Base-by-base conservation (phyloP, 2,888 invertebrate species). In the Macropis europaea region DNA sequence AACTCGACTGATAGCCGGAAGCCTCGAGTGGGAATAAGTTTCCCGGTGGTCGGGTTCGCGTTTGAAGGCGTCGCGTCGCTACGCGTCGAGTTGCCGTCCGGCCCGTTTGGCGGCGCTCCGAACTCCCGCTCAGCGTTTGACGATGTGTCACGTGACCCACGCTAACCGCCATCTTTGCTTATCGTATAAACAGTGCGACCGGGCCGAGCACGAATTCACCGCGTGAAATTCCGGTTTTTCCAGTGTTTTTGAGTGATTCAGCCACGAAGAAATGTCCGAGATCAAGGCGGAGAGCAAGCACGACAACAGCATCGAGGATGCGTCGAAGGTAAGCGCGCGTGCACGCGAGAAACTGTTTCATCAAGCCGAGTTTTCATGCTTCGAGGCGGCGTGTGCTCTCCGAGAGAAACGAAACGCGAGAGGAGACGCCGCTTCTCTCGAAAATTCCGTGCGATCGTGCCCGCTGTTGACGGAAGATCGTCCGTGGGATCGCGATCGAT, bases 91-190 rank as follows among this genome's bases (percentile, higher is more conserved):
- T 79, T 77, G 32, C 22, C 6, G 32, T 32, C 45, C 57, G 26
- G 26, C 61, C 42, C 77, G 78, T 64, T n/a, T 74, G 80, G 75
- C 66, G 84, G 82, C 86, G 86, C 83, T 71, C 59, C 69, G 80
- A 82, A 84, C 86, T 87, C 88, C 90, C 90, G 86, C 82, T 82
- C 83, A 78, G 82, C 82, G 87, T 85, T 85, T 86, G 79, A 86
- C 79, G 82, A 83, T 74, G 45, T 73, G 80, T 86, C 86, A 92
- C 92, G 92, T 92, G 92, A 92, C 92, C 92, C 91, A 92, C 92
- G 92, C 92, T 92, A 90, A 91, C 92, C 92, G 92, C 92, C 92
- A 92, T 92, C 91, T 92, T 91, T 91, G 90, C 90, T 90, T 83
- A 86, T 86, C 88, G 91, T 91, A 92, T 92, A 92, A 92, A 92